Conservation (phyloP, 2,113 vertebrate species). For the Thinocorus orbignyianus region DNA sequence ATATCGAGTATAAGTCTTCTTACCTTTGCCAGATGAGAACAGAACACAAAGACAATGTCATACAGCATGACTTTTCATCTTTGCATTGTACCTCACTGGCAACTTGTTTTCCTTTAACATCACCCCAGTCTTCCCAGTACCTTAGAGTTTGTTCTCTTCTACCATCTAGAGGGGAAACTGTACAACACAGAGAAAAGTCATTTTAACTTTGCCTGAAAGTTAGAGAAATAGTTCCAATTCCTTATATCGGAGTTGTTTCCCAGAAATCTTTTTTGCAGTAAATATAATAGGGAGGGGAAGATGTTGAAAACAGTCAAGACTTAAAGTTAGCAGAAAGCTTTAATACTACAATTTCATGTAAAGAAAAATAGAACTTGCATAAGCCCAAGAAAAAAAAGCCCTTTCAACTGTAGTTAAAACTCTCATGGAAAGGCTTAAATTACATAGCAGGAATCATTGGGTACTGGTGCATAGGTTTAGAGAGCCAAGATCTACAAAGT, state of each 20-base stretch:
- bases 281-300: background rate
- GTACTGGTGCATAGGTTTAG: background rate
- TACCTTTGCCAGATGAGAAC: background rate
- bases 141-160: slow-evolving; percentile 56
- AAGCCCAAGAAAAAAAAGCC: background rate
- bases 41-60: background rate
- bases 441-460: background rate
- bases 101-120: background rate
- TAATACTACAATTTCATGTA: background rate
- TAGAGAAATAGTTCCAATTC: background rate
- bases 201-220: background rate
- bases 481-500: background rate
- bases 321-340: background rate
- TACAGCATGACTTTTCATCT: background rate
- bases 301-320: background rate
- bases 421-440: background rate
- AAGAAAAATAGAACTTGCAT: background rate
- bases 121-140: background rate
- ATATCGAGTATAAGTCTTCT: background rate
- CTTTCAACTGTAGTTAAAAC: background rate
- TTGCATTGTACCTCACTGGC: background rate
- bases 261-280: background rate
- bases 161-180: slow-evolving; percentile 52
- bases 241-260: background rate
- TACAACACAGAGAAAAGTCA: background rate